Evolutionary conservation across 2,888 invertebrate genomes (phyloP), one percentile per base, ranked within the genome.

Genomic region (Dexiosoma caninum): DNA sequence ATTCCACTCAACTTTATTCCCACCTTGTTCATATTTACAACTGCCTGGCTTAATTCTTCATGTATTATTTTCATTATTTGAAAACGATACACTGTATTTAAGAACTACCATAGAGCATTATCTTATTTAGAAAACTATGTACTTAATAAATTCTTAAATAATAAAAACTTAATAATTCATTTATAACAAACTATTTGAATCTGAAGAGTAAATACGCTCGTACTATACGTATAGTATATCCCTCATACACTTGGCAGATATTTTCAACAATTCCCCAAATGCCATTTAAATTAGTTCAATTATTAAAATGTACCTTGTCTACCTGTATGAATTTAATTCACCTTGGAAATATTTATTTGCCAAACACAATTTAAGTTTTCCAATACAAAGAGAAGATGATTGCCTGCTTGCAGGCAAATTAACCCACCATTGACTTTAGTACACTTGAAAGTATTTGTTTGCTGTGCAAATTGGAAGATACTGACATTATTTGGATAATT

Each of bases 211-310:
- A 49, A 51, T 27, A n/a, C n/a, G n/a, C n/a, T n/a, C n/a, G n/a
- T n/a, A n/a, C n/a, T n/a, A n/a, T n/a, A n/a, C 4, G 35, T 27
- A 27, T 7, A 59, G 3, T n/a, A 21, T 10, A 7, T 46, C 14
- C 19, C 16, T 16, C 14, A 40, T 32, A 30, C 14, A 44, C 30
- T 16, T n/a, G 9, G 9, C 16, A 19, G 35, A 57, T 35, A 10
- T 14, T 37, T 64, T 27, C 64, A 74, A 66, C 46, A 66, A 75
- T 49, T 75, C 57, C 59, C 59, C 3, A 67, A 67, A 60, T 49
- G 32, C 32, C 40, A 75, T 59, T 75, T 60, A 32, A 42, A 60
- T 69, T 69, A 67, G 10, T 49, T 10, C 14, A 23, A 53, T 16
- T 64, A 53, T 72, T 72, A 23, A 35, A 32, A 49, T 75, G 23